phyloP scores from a whole-genome alignment of 2,113 vertebrate genomes.

The Nerophis ophidion region DNA sequence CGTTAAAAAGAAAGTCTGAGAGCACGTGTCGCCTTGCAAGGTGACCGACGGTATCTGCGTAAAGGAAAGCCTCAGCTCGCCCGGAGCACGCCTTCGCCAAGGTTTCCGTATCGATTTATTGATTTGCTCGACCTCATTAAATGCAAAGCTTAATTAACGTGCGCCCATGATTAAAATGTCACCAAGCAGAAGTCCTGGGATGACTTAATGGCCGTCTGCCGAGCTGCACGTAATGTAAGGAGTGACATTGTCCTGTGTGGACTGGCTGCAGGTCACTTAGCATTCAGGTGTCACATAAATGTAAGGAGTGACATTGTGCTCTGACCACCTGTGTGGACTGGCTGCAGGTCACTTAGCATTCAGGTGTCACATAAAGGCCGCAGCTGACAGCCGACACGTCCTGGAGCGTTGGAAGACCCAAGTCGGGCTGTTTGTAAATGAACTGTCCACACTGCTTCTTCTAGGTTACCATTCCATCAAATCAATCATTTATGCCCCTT shows the following conservation, averaged over 20 bases:
- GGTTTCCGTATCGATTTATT: conserved; percentile 28
- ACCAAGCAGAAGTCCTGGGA: conserved; percentile 29
- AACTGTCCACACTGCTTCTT: too few relatives aligned
- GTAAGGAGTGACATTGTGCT: neutral
- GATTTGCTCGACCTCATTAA: conserved; percentile 27
- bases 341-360: conserved; percentile 7
- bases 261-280: conserved; percentile 1
- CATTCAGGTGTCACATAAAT: conserved; percentile 6
- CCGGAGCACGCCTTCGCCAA: neutral
- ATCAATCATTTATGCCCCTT: too few relatives aligned
- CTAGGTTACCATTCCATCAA: too few relatives aligned
- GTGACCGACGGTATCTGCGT: conserved; percentile 33
- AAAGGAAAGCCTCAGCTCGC: neutral
- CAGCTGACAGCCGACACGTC: conserved; percentile 1
- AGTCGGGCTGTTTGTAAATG: too few relatives aligned
- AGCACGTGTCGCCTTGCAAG: conserved; percentile 11
- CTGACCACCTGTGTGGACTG: neutral
- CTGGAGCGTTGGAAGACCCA: neutral
- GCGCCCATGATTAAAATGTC: conserved; percentile 45
- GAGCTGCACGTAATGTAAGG: conserved; percentile 35
- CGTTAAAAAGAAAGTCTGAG: too few relatives aligned
- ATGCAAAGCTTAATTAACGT: conserved; percentile 48
- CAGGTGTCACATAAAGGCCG: conserved; percentile 4
- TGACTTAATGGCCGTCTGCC: conserved; percentile 23
- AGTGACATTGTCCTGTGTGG: conserved; percentile 23